Base-by-base conservation (phyloP, 1,140 invertebrate genomes). In the Drosophila biarmipes region DNA sequence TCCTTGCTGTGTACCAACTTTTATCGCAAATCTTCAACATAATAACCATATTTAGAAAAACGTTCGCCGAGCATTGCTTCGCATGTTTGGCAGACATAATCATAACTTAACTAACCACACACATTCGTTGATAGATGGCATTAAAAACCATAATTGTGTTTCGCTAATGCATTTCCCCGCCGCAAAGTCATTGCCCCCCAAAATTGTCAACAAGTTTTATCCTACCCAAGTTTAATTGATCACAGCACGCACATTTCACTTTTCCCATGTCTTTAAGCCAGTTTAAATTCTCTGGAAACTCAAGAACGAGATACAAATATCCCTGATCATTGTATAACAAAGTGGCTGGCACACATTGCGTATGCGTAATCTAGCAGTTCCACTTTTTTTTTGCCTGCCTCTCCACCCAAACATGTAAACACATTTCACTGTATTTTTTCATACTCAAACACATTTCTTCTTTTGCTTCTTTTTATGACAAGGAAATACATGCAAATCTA, bases 401-500 rank as follows among this genome's bases (percentile, higher is more conserved):
- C 63, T 69, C 45, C 34, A 53, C 75, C 87, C 76, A 87, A 87
- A 79, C 74, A 86, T 86, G 82, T 78, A 87, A 87, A 82, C 64
- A 87, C 82, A 87, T 87, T 82, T 69, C 57, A 49, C 71, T 78
- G 73, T 63, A 57, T 63, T 75, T 57, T 55, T 73, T 43, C 24
- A 15, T 15, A 31, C 37, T 29, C 35, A 17, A 31, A 37, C 24
- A 29, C 2, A 31, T 11, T 34, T 38, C 66, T 29, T 48, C 27
- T 34, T 35, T 34, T 34, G 49, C 63, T 63, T 43, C 45, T 86
- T 80, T 87, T 87, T 87, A 87, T 87, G 82, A 87, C 84, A 89
- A 73, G 78, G 71, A 89, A 89, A 87, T 87, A 86, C 82, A 87
- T 87, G 82, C 82, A 89, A 87, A 87, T 87, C 82, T 82, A 73